A percentile compares a stretch with the other conserved stretches of the same genome.
These are phyloP conservation scores for Physella acuta DNA, from an alignment of 1,140 invertebrate genomes.

Conservation along the genomic window DNA sequence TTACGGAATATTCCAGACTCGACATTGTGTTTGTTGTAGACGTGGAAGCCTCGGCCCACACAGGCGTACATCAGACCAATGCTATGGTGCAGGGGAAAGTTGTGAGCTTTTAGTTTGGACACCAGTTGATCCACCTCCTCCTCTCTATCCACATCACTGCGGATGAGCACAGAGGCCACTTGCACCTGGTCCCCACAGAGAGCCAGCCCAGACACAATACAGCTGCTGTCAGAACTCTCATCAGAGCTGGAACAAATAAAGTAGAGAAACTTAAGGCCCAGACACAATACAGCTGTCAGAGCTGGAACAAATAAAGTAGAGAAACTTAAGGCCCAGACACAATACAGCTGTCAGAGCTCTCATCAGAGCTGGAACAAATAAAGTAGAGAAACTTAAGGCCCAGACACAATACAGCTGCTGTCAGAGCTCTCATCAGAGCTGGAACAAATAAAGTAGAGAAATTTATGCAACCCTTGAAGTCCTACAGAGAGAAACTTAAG, in stretches of 20 bases:
- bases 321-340: background rate
- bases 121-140: conserved; percentile 5
- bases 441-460: no score
- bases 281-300: background rate
- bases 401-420: background rate
- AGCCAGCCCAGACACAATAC: conserved; percentile 5
- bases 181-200: conserved; percentile 13
- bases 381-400: background rate
- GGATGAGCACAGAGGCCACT: conserved; percentile 15
- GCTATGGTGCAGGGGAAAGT: conserved; percentile 51
- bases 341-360: background rate
- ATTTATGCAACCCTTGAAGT: no score
- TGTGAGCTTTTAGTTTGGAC: background rate
- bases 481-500: background rate
- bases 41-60: conserved; percentile 60
- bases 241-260: background rate
- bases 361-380: background rate
- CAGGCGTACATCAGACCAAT: conserved; percentile 69
- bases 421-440: no score
- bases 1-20: conserved; percentile 66
- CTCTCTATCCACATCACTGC: background rate
- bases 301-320: background rate
- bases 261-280: background rate
- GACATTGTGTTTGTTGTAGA: conserved; percentile 59
- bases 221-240: background rate